Base-by-base conservation (phyloP, 2,113 vertebrate species). In the Thunnus maccoyii region DNA sequence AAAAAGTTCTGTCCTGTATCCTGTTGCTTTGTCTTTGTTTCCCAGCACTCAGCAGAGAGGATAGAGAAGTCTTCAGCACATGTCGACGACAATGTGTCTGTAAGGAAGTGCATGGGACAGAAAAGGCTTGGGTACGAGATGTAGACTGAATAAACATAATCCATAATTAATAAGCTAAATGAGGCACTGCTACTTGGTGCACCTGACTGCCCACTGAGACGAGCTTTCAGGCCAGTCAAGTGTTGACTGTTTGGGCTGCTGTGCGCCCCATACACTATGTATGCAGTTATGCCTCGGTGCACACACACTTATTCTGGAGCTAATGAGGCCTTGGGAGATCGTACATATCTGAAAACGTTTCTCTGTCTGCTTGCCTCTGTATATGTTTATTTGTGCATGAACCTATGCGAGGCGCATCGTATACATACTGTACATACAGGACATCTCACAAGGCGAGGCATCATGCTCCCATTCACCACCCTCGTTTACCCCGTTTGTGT, bases 271-370 rank as follows among this genome's bases (percentile, higher is more conserved):
- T 86, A 20, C 72, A 77, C 83, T 72, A 84, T 81, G 83, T 48
- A 86, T 84, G 70, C 62, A 22, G 83, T 47, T 36, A 62, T n/a
- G 70, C 87, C 66, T 83, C 18, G n/a, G 18, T 47, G 86, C 78
- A 15, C 76, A 70, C 77, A 80, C 84, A 86, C 78, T 86, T 85
- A 71, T 88, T 77, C 70, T n/a, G 79, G 12, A 72, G 58, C 73
- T 91, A 94, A 93, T 88, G 86, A 93, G 89, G 83, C 88, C 89
- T 90, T 92, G 81, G 81, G 90, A 89, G 85, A 88, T 86, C 0
- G 62, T n/a, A 58, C 41, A 47, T 61, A 36, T 86, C 73, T 32
- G 36, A 89, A 88, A 85, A 71, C 14, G 57, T 76, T 82, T 81
- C 61, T 55, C 30, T 36, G 62, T 81, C 74, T 67, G 54, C 78